A percentile compares a stretch with the other conserved stretches of the same genome.
phyloP scores from a whole-genome alignment of 2,113 vertebrate genomes.

The Xiphophorus hellerii region DNA sequence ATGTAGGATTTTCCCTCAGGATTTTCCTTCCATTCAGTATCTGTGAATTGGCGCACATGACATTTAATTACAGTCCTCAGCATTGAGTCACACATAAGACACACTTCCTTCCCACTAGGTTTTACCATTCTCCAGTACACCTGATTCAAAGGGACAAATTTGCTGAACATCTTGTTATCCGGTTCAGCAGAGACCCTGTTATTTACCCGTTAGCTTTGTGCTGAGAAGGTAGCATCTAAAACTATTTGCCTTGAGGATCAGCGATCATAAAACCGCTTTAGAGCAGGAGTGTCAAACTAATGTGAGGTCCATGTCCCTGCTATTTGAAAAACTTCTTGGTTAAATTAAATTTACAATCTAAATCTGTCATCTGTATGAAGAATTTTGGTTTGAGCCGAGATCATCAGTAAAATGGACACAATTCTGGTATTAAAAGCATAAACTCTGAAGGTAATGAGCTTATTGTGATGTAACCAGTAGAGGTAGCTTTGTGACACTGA shows the following conservation, averaged over 20 bases:
- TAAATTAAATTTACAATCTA: too few relatives aligned
- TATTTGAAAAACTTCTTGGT: too few relatives aligned
- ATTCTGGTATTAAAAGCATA: not conserved
- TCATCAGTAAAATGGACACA: not conserved
- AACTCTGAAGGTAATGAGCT: not conserved
- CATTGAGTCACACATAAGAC: not conserved
- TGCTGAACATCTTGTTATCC: not conserved
- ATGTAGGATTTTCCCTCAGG: too few relatives aligned
- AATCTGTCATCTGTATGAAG: not conserved
- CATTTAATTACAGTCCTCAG: not conserved
- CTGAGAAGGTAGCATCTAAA: not conserved
- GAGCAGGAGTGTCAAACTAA: not conserved
- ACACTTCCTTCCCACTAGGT: too few relatives aligned
- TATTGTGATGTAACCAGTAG: not conserved
- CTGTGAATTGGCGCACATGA: too few relatives aligned
- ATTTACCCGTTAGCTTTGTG: not conserved
- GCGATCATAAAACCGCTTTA: not conserved
- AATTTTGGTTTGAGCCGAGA: not conserved
- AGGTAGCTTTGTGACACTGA: not conserved
- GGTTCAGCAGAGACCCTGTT: not conserved
- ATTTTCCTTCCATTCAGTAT: not conserved
- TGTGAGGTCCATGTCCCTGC: too few relatives aligned
- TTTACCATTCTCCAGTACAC: not conserved
- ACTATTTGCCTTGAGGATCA: not conserved
- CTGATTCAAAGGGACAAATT: not conserved